These are phyloP conservation scores for Cephus sareptanus DNA, from an alignment of 2,888 invertebrate species.

Conservation along the genomic window DNA sequence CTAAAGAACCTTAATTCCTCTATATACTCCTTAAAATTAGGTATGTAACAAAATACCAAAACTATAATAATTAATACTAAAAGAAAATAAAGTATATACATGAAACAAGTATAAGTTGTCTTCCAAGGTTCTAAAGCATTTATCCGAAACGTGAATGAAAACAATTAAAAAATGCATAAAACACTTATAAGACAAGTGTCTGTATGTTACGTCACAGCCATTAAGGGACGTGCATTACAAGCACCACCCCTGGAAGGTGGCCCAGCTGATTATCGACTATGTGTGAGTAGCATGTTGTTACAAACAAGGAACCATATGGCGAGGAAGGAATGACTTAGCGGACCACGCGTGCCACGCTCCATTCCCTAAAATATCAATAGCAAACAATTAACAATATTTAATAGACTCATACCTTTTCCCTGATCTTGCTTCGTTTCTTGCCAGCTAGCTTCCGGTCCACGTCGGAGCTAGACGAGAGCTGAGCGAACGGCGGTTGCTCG, in stretches of 20 bases:
- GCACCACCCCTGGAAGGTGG: slow-evolving; percentile 22
- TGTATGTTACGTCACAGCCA: slow-evolving; percentile 26
- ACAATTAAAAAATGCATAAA: background rate
- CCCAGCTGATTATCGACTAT: slow-evolving; percentile 34
- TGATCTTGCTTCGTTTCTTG: slow-evolving; percentile 75
- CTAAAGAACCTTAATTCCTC: no score
- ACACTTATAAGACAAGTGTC: slow-evolving; percentile 5
- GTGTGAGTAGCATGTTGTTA: slow-evolving; percentile 19
- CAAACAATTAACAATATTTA: slow-evolving; percentile 49
- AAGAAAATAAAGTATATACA: background rate
- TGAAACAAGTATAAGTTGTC: background rate
- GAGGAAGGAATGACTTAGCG: background rate
- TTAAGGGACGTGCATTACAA: slow-evolving; percentile 10
- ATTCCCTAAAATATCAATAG: slow-evolving; percentile 41
- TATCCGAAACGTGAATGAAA: background rate
- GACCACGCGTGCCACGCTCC: background rate
- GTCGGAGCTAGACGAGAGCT: slow-evolving; percentile 71
- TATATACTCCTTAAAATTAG: background rate
- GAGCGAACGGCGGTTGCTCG: slow-evolving; percentile 84
- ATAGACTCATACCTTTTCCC: slow-evolving; percentile 74
- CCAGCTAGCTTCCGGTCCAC: slow-evolving; percentile 77
- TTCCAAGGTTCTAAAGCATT: background rate
- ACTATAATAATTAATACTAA: background rate
- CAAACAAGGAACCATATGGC: slow-evolving; percentile 34
- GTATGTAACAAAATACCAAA: background rate